Base-by-base conservation (phyloP, 2,113 vertebrate species). In the Porphyrio hochstetteri region DNA sequence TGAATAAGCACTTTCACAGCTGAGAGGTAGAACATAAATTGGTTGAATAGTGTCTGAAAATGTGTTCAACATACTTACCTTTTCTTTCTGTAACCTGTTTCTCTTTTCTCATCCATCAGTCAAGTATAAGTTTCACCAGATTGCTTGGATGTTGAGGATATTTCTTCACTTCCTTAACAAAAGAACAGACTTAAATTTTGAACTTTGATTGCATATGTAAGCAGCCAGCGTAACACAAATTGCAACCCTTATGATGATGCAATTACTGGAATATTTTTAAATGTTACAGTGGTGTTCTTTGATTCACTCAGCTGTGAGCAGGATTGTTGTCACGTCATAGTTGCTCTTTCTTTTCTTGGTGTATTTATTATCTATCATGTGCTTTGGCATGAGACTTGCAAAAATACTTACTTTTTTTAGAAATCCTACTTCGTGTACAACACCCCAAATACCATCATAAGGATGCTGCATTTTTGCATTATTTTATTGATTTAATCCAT, bases 361-460 rank as follows among this genome's bases (percentile, higher is more conserved):
- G 5, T 57, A 7, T 90, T 87, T 90, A 15, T 40, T 68, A 40
- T 38, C 68, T 55, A 0, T 42, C 27, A 38, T 0, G 0, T 60
- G 23, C 63, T 86, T 89, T 44, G 12, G 42, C 71, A 57, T 4
- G 10, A 72, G 25, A 31, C 16, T 91, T 2, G 3, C 59, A 81
- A 70, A 93, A 93, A 77, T 65, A 16, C 6, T 28, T 17, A 48
- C 11, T 13, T 12, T 64, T n/a, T 68, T 31, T 52, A 16, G 67
- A 86, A 86, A 23, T 69, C 10, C 7, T 28, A n/a, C 9, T 67
- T 36, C 21, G 24, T 1, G 0, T 50, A 11, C 23, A 84, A 9
- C 27, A 1, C 5, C 81, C 31, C 29, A 50, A 61, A 33, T 25
- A 15, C 36, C 23, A 7, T 72, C 27, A 42, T 3, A 8, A 52